Evolutionary conservation across 1,140 invertebrate species (phyloP), one percentile per base, ranked within the genome.

Genomic region (Apis dorsata): DNA sequence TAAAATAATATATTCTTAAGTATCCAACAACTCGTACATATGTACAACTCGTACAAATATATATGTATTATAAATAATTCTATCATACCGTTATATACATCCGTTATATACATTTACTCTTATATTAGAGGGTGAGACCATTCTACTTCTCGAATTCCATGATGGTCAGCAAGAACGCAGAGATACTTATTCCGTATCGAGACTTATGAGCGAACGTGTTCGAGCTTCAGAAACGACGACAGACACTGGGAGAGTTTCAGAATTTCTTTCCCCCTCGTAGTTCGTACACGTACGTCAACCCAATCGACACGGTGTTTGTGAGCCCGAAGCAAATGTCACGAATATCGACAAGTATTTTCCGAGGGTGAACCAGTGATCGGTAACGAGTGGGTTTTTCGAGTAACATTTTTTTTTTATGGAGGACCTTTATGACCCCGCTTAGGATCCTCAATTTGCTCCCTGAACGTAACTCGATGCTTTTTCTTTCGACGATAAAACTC

Each of bases 161-260:
- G 66, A 15, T 57, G 84, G 84, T 81, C 78, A 81, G 86, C 73
- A 84, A 81, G 81, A 86, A 81, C 51, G 63, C 72, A 57, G 55
- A 34, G 79, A 60, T 78, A 83, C 87, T 87, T 87, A 82, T 87
- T 79, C 65, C 68, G 55, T 76, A 79, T 87, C 57, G 83, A 87
- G 79, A 88, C 86, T 88, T 87, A 88, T 77, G 86, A 76, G 53
- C 76, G 86, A 78, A 88, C 87, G 87, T 87, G 87, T 87, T 74
- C 78, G 74, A 49, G 83, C 71, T 74, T 72, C 79, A n/a, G 53
- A 87, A 87, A 87, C 70, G 77, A 55, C 21, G 76, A 65, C 77
- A 24, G 7, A 79, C 19, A 21, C 71, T 53, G 83, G 63, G 53
- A 78, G 66, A 88, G 81, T 87, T 81, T 79, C 84, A 24, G 62